These are phyloP conservation scores for Tympanoctomys barrerae DNA, from an alignment of 2,797 vertebrate genomes.

Conservation along the genomic window DNA sequence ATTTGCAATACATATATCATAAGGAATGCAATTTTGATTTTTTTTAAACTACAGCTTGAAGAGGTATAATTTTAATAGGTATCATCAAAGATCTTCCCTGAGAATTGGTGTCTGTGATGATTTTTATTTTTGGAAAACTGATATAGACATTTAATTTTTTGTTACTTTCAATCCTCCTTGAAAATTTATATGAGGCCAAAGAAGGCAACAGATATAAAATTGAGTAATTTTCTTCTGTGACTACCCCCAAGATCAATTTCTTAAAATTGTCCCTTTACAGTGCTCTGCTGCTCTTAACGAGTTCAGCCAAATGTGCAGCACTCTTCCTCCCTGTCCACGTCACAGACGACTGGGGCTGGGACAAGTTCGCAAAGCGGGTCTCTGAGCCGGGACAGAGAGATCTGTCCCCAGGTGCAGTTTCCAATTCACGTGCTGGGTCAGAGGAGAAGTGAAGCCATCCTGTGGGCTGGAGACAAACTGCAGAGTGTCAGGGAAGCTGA, in stretches of 20 bases:
- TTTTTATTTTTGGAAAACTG: conserved; percentile 37
- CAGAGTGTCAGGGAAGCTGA: conserved; percentile 52
- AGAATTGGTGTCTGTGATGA: neutral
- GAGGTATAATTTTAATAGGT: neutral
- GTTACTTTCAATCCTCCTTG: conserved; percentile 21
- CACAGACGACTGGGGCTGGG: neutral
- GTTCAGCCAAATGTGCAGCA: neutral
- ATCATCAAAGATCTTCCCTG: conserved; percentile 17
- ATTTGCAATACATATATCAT: neutral
- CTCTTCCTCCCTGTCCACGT: neutral
- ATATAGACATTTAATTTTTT: conserved; percentile 6
- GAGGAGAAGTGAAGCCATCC: conserved; percentile 64
- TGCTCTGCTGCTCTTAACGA: neutral
- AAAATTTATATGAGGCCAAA: conserved; percentile 39
- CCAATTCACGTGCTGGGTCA: neutral
- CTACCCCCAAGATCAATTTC: conserved; percentile 55
- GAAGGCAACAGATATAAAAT: neutral
- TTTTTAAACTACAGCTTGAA: neutral
- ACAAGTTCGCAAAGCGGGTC: neutral
- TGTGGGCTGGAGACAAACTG: conserved; percentile 28
- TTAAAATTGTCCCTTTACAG: conserved; percentile 38
- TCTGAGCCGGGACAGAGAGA: neutral
- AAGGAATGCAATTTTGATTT: conserved; percentile 50
- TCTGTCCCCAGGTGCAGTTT: conserved; percentile 10
- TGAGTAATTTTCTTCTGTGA: conserved; percentile 37